Conservation (phyloP, 2,888 invertebrate genomes). For the Phorcus lineatus region DNA sequence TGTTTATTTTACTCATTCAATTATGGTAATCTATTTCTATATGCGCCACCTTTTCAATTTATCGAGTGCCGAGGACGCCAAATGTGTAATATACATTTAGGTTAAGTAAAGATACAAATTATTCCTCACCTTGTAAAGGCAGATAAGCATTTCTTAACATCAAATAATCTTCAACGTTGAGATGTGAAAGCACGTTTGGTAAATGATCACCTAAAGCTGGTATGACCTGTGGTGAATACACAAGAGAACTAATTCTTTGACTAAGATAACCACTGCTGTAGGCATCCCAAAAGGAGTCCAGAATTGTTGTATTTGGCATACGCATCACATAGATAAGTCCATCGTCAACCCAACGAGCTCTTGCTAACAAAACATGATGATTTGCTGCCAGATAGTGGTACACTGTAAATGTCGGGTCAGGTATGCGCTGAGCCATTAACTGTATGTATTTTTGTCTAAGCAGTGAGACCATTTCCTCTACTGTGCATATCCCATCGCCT, state of each 20-base stretch:
- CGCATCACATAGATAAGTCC: not conserved
- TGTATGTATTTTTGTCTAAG: not conserved
- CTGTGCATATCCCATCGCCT: not conserved
- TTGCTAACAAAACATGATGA: not conserved
- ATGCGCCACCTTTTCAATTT: no score
- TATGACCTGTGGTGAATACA: not conserved
- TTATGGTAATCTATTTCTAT: no score
- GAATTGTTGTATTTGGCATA: not conserved
- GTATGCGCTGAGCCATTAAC: not conserved
- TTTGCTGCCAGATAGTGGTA: not conserved
- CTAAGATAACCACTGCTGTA: not conserved
- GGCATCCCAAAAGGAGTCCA: not conserved
- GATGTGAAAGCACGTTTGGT: not conserved
- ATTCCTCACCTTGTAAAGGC: not conserved
- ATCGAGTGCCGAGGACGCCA: no score
- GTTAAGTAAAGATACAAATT: no score
- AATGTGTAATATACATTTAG: no score
- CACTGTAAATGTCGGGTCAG: not conserved
- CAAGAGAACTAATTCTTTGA: not conserved
- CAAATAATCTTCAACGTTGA: not conserved
- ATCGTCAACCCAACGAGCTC: not conserved
- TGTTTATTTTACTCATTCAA: no score
- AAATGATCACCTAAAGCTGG: not conserved
- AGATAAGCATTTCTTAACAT: not conserved
- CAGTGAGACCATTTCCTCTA: not conserved